Evolutionary conservation across 1,140 invertebrate genomes (phyloP).

Genomic region (Monomorium pharaonis): DNA sequence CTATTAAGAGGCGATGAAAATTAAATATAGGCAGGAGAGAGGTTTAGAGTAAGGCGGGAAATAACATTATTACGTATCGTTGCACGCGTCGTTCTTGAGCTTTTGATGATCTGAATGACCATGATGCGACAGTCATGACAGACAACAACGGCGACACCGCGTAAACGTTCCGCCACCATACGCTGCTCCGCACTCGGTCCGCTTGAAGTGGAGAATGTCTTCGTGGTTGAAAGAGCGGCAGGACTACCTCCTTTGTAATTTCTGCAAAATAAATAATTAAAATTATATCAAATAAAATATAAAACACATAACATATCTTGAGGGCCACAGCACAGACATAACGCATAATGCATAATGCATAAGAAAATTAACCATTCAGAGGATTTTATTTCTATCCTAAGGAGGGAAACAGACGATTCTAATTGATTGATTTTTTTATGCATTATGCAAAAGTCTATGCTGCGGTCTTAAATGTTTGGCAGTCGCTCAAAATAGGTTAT

Average conservation of each 20-base stretch:
- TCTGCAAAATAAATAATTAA: slow-evolving; percentile 28
- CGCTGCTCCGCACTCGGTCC: slow-evolving; percentile 75
- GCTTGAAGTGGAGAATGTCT: slow-evolving; percentile 74
- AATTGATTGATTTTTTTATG: too few species aligned
- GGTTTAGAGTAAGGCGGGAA: slow-evolving; percentile 92
- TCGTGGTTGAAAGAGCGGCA: slow-evolving; percentile 75
- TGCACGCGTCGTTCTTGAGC: slow-evolving; percentile 91
- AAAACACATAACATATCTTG: not conserved
- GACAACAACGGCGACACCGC: slow-evolving; percentile 93
- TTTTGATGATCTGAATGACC: slow-evolving; percentile 96
- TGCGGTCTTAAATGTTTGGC: too few species aligned
- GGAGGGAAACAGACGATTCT: too few species aligned
- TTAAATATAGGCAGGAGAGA: slow-evolving; percentile 90
- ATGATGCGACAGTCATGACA: slow-evolving; percentile 98
- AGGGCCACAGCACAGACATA: too few species aligned
- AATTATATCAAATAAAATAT: slow-evolving; percentile 14
- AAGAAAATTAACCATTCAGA: too few species aligned
- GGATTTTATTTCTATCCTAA: too few species aligned
- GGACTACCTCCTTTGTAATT: slow-evolving; percentile 76
- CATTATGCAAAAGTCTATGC: too few species aligned
- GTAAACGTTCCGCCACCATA: slow-evolving; percentile 87
- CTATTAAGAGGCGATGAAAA: not conserved
- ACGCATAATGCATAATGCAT: too few species aligned
- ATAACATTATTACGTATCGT: slow-evolving; percentile 92
- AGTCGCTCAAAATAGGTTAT: too few species aligned